These are phyloP conservation scores for Lycocerus yunnanus DNA, from an alignment of 2,888 invertebrate species.

Conservation along the genomic window DNA sequence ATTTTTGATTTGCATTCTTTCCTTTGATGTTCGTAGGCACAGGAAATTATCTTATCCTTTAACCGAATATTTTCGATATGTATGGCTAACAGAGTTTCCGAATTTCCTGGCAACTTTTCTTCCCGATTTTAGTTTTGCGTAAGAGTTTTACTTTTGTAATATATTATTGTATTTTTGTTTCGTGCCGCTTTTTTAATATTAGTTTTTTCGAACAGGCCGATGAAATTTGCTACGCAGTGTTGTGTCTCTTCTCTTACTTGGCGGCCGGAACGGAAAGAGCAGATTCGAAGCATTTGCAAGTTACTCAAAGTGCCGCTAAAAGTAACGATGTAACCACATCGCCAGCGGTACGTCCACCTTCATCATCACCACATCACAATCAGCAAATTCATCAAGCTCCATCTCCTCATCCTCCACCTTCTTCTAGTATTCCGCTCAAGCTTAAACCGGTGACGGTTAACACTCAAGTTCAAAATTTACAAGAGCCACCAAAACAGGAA, in stretches of 20 bases:
- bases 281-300: slow-evolving; percentile 25
- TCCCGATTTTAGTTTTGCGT: slow-evolving; percentile 41
- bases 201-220: slow-evolving; percentile 74
- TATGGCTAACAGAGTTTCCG: slow-evolving; percentile 56
- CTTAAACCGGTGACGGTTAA: neutral
- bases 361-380: neutral
- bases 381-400: slow-evolving; percentile 2
- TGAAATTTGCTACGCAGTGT: slow-evolving; percentile 98
- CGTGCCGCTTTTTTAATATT: too few relatives aligned
- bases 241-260: slow-evolving; percentile 98
- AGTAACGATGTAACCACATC: neutral
- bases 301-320: slow-evolving; percentile 29
- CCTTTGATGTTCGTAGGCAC: slow-evolving; percentile 68
- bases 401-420: slow-evolving; percentile 36
- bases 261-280: slow-evolving; percentile 84
- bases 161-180: slow-evolving; percentile 31
- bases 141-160: slow-evolving; percentile 41
- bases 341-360: neutral
- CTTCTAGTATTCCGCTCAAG: slow-evolving; percentile 20
- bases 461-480: neutral
- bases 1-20: slow-evolving; percentile 40
- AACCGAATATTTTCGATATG: slow-evolving; percentile 81
- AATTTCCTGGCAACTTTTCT: slow-evolving; percentile 36
- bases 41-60: slow-evolving; percentile 73
- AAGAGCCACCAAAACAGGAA: slow-evolving; percentile 13